Base-by-base conservation (phyloP, 1,140 invertebrate species). In the Ectropis grisescens region DNA sequence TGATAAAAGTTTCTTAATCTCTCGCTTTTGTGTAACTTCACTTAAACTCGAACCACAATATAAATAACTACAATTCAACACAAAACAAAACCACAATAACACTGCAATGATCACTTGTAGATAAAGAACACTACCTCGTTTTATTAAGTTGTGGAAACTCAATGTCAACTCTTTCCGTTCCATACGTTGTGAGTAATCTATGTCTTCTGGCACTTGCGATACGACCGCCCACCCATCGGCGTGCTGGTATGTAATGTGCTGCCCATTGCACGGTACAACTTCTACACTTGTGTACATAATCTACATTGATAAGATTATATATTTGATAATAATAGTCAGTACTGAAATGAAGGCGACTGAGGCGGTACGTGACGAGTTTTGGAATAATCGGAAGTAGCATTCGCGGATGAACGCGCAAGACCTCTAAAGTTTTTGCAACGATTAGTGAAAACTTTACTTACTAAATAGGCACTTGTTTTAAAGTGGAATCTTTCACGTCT, bases 71-170 rank as follows among this genome's bases (percentile, higher is more conserved):
- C n/a, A n/a, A n/a, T n/a, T n/a, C n/a, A n/a, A n/a, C n/a, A n/a
- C n/a, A n/a, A n/a, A n/a, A n/a, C n/a, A n/a, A n/a, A n/a, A n/a
- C n/a, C 16, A 19, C 16, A 19, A 19, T 8, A 19, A 8, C 16
- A 19, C 16, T 19, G 16, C 16, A 19, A 19, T 19, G 3, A 3
- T 4, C 16, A 19, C 16, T 19, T 19, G n/a, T 2, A 26, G 4
- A 6, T 26, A 58, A 42, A 53, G 14, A 48, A 57, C 51, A 62
- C 59, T 72, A 81, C 76, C 76, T 81, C 76, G 45, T 40, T 74
- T 81, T 37, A 81, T 81, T 53, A 81, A 64, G 48, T 81, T 81
- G 45, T 81, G 76, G 37, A 74, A 74, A 58, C 76, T 81, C 33
- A 81, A 64, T 33, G 69, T 74, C 24, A 81, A 60, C 38, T 81